Conservation (phyloP, 1,140 invertebrate species). For the Rhyzopertha dominica region DNA sequence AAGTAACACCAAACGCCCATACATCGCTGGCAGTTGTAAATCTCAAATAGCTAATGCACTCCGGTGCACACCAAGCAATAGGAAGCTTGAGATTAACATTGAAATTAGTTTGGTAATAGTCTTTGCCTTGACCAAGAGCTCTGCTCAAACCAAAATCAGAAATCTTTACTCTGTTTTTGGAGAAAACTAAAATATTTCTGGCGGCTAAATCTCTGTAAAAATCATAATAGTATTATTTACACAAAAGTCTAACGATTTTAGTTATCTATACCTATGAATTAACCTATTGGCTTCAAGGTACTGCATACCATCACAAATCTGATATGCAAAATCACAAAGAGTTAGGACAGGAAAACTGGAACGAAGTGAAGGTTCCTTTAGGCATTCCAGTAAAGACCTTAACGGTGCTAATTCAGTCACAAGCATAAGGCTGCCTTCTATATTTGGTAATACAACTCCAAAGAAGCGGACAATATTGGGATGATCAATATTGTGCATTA, state of each 20-base stretch:
- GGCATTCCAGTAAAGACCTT: constrained; percentile 89
- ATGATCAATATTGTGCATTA: constrained; percentile 97
- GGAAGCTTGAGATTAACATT: constrained; percentile 96
- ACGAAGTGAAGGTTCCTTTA: constrained; percentile 85
- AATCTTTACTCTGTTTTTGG: constrained; percentile 95
- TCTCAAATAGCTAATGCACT: constrained; percentile 92
- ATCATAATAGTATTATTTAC: too few relatives aligned
- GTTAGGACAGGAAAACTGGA: constrained; percentile 85
- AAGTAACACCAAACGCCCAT: constrained; percentile 96
- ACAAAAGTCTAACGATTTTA: too few relatives aligned
- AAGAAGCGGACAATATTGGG: constrained; percentile 95
- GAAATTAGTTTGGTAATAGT: constrained; percentile 99
- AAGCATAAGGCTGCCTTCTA: constrained; percentile 81
- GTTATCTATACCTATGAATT: constrained; percentile 67
- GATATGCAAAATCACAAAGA: constrained; percentile 85
- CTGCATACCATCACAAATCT: constrained; percentile 95
- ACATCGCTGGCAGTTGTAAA: constrained; percentile 96
- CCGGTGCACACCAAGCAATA: constrained; percentile 98
- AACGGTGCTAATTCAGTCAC: constrained; percentile 94
- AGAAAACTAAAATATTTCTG: constrained; percentile 93
- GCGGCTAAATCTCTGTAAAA: constrained; percentile 81
- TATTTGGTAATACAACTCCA: constrained; percentile 91
- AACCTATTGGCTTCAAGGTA: constrained; percentile 91
- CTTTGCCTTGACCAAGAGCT: constrained; percentile 94
- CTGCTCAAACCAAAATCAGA: constrained; percentile 96